Percentiles rank a stretch among this genome's conserved stretches.
Conservation (phyloP, 2,888 invertebrate species). For the Trichopria drosophilae region DNA sequence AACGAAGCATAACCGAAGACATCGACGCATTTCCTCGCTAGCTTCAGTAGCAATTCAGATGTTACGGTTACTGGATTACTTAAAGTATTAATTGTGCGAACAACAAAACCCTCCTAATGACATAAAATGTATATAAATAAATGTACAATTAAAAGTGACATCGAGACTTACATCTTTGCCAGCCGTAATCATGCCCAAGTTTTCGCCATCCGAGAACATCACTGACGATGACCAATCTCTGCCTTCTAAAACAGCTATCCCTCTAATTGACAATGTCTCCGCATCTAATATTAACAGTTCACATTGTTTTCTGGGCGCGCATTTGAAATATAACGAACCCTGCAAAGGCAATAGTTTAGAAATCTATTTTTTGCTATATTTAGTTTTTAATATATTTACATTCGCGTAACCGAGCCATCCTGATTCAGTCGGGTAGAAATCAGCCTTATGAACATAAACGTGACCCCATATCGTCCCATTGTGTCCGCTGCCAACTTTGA, state of each 20-base stretch:
- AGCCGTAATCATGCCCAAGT: slow-evolving; percentile 76
- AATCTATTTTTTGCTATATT: neutral
- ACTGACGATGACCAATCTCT: slow-evolving; percentile 56
- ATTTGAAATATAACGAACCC: slow-evolving; percentile 81
- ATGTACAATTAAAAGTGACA: neutral
- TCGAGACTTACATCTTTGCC: slow-evolving; percentile 71
- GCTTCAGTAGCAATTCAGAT: slow-evolving; percentile 69
- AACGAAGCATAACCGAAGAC: slow-evolving; percentile 73
- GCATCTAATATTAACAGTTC: slow-evolving; percentile 57
- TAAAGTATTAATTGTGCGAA: slow-evolving; percentile 71
- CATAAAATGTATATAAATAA: slow-evolving; percentile 18
- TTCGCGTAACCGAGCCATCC: slow-evolving; percentile 87
- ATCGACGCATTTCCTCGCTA: slow-evolving; percentile 79
- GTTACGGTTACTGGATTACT: slow-evolving; percentile 64
- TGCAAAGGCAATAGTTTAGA: slow-evolving; percentile 60
- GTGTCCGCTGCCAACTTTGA: slow-evolving; percentile 94
- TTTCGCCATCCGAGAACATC: slow-evolving; percentile 80
- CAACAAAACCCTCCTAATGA: slow-evolving; percentile 76
- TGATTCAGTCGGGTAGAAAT: slow-evolving; percentile 78
- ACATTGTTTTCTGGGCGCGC: slow-evolving; percentile 57
- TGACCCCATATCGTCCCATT: slow-evolving; percentile 92
- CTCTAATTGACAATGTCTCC: slow-evolving; percentile 61
- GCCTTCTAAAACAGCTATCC: slow-evolving; percentile 56
- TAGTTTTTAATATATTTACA: slow-evolving; percentile 60
- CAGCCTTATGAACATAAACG: slow-evolving; percentile 80